Conservation (phyloP, 2,113 vertebrate species). For the Macroglossus sobrinus region DNA sequence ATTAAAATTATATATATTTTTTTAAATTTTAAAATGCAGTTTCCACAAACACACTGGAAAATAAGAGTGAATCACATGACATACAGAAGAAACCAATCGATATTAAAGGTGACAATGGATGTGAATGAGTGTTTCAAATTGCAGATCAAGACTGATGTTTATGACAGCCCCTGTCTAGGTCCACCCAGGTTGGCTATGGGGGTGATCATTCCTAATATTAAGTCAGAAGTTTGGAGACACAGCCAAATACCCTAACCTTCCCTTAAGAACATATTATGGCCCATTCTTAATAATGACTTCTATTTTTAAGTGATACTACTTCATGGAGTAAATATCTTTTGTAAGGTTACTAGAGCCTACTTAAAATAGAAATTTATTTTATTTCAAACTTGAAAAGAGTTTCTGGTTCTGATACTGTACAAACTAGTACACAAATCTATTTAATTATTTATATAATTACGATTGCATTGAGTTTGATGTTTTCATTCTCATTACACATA, state of each 20-base stretch:
- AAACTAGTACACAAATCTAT: background rate
- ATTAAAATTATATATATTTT: background rate
- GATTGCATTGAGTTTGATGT: background rate
- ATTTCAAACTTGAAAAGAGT: background rate
- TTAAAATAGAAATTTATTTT: background rate
- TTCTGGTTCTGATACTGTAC: background rate
- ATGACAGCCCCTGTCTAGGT: too few relatives aligned
- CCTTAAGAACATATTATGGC: background rate
- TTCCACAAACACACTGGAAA: background rate
- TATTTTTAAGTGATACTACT: background rate
- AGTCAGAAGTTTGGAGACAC: background rate
- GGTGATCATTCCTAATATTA: background rate
- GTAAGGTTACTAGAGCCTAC: too few relatives aligned
- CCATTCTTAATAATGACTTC: background rate
- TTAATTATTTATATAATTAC: background rate
- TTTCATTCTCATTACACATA: background rate
- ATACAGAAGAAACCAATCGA: background rate
- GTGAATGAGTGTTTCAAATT: background rate
- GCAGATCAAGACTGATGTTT: background rate
- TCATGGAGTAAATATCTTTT: background rate
- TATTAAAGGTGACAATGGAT: background rate
- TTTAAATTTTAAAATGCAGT: background rate
- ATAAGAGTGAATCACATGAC: background rate
- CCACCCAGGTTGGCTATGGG: too few relatives aligned
- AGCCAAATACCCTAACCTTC: background rate